Base-by-base conservation (phyloP, 2,113 vertebrate genomes). In the Syngnathoides biaculeatus region DNA sequence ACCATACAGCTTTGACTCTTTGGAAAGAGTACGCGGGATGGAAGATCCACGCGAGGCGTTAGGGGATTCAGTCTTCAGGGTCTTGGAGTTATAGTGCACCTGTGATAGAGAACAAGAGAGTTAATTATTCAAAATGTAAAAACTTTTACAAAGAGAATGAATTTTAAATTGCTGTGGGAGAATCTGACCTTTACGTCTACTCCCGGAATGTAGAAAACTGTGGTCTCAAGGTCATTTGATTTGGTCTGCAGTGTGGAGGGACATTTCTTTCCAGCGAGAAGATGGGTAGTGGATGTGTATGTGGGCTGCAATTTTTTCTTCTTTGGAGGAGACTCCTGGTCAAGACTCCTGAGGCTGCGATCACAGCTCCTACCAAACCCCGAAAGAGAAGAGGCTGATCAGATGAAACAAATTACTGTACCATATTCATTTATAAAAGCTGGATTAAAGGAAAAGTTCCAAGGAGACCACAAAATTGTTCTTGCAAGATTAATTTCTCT, bases 81-180 rank as follows among this genome's bases (percentile, higher is more conserved):
- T 98, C 90, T 98, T 99, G 55, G 97, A 99, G 84, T 98, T 98
- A 87, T 99, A 99, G 89, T 99, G 97, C 75, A 99, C 84, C 97
- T 99, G 87, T 17, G 10, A 26, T 8, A 53, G 57, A 1, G 17
- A 39, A 64, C 12, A 2, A 4, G 22, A 35, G 5, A 40, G 27
- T 35, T 2, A 0, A 53, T 5, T 0, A 40, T 50, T 59, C 26
- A 39, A 66, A 72, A 7, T 27, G 24, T 40, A 22, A 59, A 27
- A 69, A 2, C 17, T 27, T 24, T 47, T 1, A 20, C 8, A 42
- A 0, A 38, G 0, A 39, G 0, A 67, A 24, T 0, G 27, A 6
- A 13, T 19, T 35, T 12, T 35, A 8, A n/a, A 48, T 5, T 4
- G 42, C n/a, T 20, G 50, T 27, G n/a, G 56, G 27, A 64, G 60